phyloP scores from a whole-genome alignment of 2,888 invertebrate species.

The Zaprionus bogoriensis region DNA sequence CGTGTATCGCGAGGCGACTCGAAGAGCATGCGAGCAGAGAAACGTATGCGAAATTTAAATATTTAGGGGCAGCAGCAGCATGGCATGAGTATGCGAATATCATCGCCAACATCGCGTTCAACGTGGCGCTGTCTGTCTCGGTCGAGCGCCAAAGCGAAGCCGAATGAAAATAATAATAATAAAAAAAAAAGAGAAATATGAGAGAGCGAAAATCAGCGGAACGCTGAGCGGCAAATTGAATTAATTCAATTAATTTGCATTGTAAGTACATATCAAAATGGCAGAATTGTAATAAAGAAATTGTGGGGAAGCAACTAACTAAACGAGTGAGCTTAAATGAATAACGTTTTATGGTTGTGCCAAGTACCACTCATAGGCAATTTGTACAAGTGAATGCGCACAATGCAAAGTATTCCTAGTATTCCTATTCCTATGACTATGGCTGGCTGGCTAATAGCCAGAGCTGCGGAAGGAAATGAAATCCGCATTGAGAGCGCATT shows the following conservation, averaged over 20 bases:
- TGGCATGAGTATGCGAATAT: constrained; percentile 9
- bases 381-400: constrained; percentile 55
- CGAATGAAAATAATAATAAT: constrained; percentile 4
- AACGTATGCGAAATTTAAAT: constrained; percentile 27
- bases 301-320: constrained; percentile 61
- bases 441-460: constrained; percentile 1
- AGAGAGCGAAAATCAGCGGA: constrained; percentile 30
- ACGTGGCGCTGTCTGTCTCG: not conserved
- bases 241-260: constrained; percentile 81
- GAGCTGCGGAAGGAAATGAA: not conserved
- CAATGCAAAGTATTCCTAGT: constrained; percentile 21
- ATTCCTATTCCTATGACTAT: constrained; percentile 8
- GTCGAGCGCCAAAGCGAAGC: constrained; percentile 1
- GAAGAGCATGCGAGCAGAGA: not conserved
- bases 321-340: constrained; percentile 66
- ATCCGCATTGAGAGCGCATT: not conserved
- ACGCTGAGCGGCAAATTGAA: constrained; percentile 69
- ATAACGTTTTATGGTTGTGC: constrained; percentile 63
- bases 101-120: not conserved
- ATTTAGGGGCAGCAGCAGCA: constrained; percentile 25
- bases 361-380: constrained; percentile 65
- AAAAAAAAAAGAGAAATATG: constrained; percentile 1
- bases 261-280: constrained; percentile 71
- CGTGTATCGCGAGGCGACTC: not conserved
- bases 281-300: constrained; percentile 69